These are phyloP conservation scores for Epinotia ramella DNA, from an alignment of 2,888 invertebrate genomes.

Conservation along the genomic window DNA sequence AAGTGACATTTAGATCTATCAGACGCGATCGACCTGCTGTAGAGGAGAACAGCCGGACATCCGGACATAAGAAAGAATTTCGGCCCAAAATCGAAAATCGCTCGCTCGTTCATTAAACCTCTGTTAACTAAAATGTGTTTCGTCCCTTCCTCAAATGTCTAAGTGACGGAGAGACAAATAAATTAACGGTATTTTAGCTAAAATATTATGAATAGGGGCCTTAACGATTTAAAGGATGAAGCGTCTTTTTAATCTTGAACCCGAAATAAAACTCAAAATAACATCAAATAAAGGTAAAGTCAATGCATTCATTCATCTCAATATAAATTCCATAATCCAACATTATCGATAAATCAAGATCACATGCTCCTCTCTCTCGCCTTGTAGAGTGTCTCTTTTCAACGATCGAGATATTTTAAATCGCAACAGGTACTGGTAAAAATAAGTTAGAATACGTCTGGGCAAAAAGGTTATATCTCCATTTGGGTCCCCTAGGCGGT, in stretches of 20 bases:
- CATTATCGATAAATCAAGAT: slow-evolving; percentile 28
- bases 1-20: too few relatives aligned
- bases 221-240: neutral
- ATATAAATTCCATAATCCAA: slow-evolving; percentile 16
- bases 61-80: too few relatives aligned
- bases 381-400: neutral
- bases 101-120: too few relatives aligned
- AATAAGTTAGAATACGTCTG: slow-evolving; percentile 19
- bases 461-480: neutral
- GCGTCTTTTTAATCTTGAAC: neutral
- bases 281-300: neutral
- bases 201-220: neutral
- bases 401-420: slow-evolving; percentile 15
- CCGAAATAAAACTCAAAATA: slow-evolving; percentile 10
- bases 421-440: slow-evolving; percentile 28
- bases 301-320: neutral
- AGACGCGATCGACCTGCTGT: too few relatives aligned
- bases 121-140: too few relatives aligned
- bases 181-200: too few relatives aligned
- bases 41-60: too few relatives aligned
- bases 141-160: too few relatives aligned
- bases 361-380: slow-evolving; percentile 3
- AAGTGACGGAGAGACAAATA: too few relatives aligned
- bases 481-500: neutral
- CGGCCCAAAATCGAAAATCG: too few relatives aligned